Evolutionary conservation across 2,797 vertebrate genomes (phyloP), one percentile per base, ranked within the genome.

Genomic region (Mormyrus hasselquistii): DNA sequence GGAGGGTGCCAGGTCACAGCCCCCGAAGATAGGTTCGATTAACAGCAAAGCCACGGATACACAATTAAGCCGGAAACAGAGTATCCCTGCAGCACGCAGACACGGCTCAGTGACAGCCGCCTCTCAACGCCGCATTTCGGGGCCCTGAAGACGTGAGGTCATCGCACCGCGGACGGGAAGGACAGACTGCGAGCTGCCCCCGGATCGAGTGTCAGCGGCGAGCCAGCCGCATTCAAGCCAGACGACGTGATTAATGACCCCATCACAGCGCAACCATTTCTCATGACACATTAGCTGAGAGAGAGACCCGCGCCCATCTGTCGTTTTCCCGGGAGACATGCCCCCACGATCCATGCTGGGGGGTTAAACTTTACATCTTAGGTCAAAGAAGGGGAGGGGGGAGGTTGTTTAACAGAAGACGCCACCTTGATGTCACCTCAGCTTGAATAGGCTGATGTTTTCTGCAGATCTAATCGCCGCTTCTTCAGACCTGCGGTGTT

Each of bases 191-290:
- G 29, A 53, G 65, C 96, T 97, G 96, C 94, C 95, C 94, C 93
- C 91, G 95, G 96, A 97, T 94, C 95, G 94, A 93, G 94, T 97
- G 97, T 96, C 96, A 94, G 95, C 93, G 93, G 93, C 95, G 95
- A 97, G 96, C 94, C 94, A 3, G 59, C 91, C 95, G 96, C 96
- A 97, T 97, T 98, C 97, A 96, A 93, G 94, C 94, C 96, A 98
- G 98, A 97, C 97, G 97, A 94, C 91, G 96, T 98, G 97, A 99
- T 98, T 97, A 97, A 98, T 98, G 97, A 95, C 95, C 89, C 89
- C 94, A 93, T 95, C 95, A 94, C 94, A 91, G 86, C 55, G 89
- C n/a, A 69, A 92, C 93, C 93, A 96, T 96, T 96, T 97, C 96
- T 94, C 92, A 93, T 90, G 91, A 96, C 95, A 94, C 96, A 97